These are phyloP conservation scores for Anodontia alba DNA, from an alignment of 2,888 invertebrate species.

Conservation along the genomic window DNA sequence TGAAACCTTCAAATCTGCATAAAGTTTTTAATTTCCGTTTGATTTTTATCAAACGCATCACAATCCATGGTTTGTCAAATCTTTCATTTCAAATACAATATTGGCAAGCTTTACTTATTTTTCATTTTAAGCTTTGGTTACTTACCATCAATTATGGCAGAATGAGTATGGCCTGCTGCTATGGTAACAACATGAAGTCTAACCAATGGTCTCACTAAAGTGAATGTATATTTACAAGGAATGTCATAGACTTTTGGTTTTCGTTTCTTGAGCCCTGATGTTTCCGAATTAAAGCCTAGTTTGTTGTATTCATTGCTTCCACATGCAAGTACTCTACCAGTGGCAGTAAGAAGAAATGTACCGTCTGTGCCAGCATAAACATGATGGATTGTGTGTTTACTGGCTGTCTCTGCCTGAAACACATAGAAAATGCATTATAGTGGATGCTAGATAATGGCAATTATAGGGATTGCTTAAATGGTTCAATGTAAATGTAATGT, in stretches of 20 bases:
- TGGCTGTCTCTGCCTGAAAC: slow-evolving; percentile 74
- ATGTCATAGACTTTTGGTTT: slow-evolving; percentile 82
- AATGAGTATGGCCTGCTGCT: slow-evolving; percentile 81
- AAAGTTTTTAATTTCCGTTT: too few relatives aligned
- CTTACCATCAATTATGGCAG: slow-evolving; percentile 83
- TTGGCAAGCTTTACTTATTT: too few relatives aligned
- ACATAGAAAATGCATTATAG: not conserved
- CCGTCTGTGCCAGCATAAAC: slow-evolving; percentile 81
- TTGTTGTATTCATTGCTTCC: slow-evolving; percentile 84
- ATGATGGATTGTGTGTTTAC: slow-evolving; percentile 77
- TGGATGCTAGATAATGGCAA: too few relatives aligned
- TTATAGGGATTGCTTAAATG: too few relatives aligned
- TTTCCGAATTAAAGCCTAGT: slow-evolving; percentile 83
- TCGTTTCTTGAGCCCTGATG: slow-evolving; percentile 79
- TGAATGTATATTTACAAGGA: slow-evolving; percentile 80
- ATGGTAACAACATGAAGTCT: slow-evolving; percentile 76
- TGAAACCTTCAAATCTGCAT: too few relatives aligned
- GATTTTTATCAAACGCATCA: too few relatives aligned
- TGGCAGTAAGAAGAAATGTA: slow-evolving; percentile 80
- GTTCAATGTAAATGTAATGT: too few relatives aligned
- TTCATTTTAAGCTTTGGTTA: too few relatives aligned
- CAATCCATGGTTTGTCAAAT: too few relatives aligned
- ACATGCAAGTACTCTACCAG: slow-evolving; percentile 82
- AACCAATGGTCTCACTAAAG: slow-evolving; percentile 81
- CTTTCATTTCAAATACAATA: too few relatives aligned